Conservation (phyloP, 2,797 vertebrate species). For the Coracias cyanogaster region DNA sequence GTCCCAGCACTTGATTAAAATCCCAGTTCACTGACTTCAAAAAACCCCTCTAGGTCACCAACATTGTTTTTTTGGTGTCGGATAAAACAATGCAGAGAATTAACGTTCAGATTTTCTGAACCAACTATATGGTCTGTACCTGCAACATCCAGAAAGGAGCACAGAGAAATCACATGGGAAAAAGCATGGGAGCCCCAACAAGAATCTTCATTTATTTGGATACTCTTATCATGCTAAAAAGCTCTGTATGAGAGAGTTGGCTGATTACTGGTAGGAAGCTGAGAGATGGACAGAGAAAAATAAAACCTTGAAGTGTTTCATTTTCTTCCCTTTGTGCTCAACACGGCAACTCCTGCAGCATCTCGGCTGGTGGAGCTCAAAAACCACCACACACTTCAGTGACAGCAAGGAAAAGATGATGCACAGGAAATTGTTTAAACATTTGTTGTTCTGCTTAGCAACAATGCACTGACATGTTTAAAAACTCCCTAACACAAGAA, state of each 20-base stretch:
- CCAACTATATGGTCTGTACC: neutral
- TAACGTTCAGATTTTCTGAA: neutral
- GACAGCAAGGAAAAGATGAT: constrained; percentile 26
- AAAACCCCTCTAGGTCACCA: neutral
- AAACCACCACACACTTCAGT: neutral
- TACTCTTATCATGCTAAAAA: neutral
- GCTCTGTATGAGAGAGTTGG: neutral
- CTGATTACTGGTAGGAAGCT: neutral
- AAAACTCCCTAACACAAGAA: neutral
- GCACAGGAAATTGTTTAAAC: neutral
- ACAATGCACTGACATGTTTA: neutral
- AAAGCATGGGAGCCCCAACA: neutral
- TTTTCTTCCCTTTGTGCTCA: neutral
- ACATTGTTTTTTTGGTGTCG: neutral
- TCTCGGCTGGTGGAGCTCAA: neutral
- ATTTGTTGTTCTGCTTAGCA: constrained; percentile 9
- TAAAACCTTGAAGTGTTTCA: neutral
- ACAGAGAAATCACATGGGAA: neutral
- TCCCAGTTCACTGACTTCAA: neutral
- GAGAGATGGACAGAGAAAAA: neutral
- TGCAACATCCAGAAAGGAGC: neutral
- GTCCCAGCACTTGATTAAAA: neutral
- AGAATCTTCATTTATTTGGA: neutral
- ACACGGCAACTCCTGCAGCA: neutral
- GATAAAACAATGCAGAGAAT: neutral